Evolutionary conservation across 2,113 vertebrate genomes (phyloP), one percentile per base, ranked within the genome.

Genomic region (Xiphorhynchus elegans): DNA sequence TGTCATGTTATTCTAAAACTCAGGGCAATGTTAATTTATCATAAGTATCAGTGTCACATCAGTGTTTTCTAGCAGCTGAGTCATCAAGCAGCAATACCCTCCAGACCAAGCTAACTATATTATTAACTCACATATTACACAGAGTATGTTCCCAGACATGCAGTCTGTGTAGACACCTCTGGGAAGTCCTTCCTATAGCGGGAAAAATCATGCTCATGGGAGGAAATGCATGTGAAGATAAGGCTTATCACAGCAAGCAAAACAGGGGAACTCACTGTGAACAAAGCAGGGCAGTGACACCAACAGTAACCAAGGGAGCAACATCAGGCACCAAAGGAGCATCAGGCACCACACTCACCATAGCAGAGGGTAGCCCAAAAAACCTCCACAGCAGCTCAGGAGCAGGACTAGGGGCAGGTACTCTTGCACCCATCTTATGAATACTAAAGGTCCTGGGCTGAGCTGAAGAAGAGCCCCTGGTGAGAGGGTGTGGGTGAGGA

Each of bases 281-380:
- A 14, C 1, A 1, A 25, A 64, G 17, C 28, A 77, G 21, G 7
- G 12, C 7, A 11, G 13, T 31, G 33, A 66, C 35, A 50, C 58
- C 39, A 20, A 33, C 53, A 52, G 25, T 9, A n/a, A 20, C 10
- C 50, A 46, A 33, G 3, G 0, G 0, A 66, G 21, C n/a, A n/a
- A n/a, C 7, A 74, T 13, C 24, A 75, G 4, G 11, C 11, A 44
- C 2, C 0, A 1, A n/a, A n/a, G n/a, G n/a, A n/a, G 21, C 7
- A 74, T 13, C 24, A 75, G 4, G 11, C 11, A 44, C 2, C 0
- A 1, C 11, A 40, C 2, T 5, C 0, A 0, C 7, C 33, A 33
- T 0, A 0, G 8, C 67, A 68, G 5, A 52, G 1, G 0, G 7
- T 39, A 73, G 20, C 23, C 35, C 8, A 47, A 11, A 2, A 46